Conservation (phyloP, 2,113 vertebrate species). For the Cromileptes altivelis region DNA sequence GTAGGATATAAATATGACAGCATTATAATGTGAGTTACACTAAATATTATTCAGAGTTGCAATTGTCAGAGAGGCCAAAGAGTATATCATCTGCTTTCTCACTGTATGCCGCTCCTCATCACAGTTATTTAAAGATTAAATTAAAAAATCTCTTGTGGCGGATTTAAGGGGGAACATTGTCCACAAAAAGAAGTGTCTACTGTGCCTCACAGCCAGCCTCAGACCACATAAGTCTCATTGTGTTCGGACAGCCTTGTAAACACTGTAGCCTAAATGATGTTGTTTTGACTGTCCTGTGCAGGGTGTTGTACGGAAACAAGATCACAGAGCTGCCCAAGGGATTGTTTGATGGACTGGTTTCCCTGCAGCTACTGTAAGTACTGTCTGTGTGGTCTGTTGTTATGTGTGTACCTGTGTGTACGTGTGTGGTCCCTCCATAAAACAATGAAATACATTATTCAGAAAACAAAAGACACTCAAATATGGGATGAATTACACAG, state of each 20-base stretch:
- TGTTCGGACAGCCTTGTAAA: conserved; percentile 1
- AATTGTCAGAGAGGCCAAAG: not conserved
- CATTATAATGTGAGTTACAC: not conserved
- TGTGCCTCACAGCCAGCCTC: not conserved
- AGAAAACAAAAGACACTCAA: not conserved
- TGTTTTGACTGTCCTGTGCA: conserved; percentile 75
- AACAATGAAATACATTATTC: conserved; percentile 23
- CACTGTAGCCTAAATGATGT: conserved; percentile 19
- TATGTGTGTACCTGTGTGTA: conserved; percentile 3
- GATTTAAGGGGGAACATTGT: not conserved
- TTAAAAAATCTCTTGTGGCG: not conserved
- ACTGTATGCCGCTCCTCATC: not conserved
- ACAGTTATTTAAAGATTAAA: not conserved
- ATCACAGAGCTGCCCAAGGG: conserved; percentile 97
- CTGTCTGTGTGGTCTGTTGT: conserved; percentile 39
- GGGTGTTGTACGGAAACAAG: conserved; percentile 98
- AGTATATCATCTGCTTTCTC: not conserved
- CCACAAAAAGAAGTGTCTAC: not conserved
- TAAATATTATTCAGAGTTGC: not conserved
- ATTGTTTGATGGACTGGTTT: conserved; percentile 96
- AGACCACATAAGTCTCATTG: not conserved
- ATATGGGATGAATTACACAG: not conserved
- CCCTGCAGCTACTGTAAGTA: conserved; percentile 98
- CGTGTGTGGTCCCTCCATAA: conserved; percentile 2
- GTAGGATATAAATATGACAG: not conserved